Evolutionary conservation across 2,113 vertebrate genomes (phyloP).

Genomic region (Alexandromys fortis): DNA sequence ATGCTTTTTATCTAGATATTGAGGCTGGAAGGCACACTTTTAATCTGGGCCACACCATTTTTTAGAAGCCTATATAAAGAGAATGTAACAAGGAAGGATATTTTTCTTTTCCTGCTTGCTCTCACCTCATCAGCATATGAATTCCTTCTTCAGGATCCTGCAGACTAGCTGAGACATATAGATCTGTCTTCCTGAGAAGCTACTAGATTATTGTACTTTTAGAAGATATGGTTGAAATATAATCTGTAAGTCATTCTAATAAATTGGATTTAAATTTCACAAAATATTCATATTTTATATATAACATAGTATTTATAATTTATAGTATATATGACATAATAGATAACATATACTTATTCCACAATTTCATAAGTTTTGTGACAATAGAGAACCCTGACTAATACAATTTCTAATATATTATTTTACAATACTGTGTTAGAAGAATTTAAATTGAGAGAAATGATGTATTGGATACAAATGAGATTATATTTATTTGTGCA

Average conservation of each 20-base stretch:
- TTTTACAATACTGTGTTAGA: neutral
- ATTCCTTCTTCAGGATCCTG: neutral
- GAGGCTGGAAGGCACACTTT: neutral
- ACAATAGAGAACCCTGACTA: neutral
- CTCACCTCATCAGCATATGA: neutral
- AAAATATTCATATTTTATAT: too few species aligned
- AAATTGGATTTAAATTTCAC: too few species aligned
- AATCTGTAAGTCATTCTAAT: too few species aligned
- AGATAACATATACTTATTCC: too few species aligned
- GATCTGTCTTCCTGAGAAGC: too few species aligned
- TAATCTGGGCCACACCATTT: neutral
- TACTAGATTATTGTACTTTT: too few species aligned
- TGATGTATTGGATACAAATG: neutral
- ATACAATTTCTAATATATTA: neutral
- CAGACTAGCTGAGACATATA: neutral
- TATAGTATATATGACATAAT: too few species aligned
- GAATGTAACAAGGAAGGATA: neutral
- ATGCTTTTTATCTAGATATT: neutral
- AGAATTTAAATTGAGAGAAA: neutral
- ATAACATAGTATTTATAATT: too few species aligned
- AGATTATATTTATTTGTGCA: neutral
- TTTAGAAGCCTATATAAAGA: neutral
- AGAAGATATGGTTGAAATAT: too few species aligned
- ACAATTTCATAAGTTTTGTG: neutral
- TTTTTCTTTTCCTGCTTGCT: accelerated